A percentile compares a stretch with the other conserved stretches of the same genome.
phyloP scores from a whole-genome alignment of 2,113 vertebrate genomes.

The Protomyctophum bolini region DNA sequence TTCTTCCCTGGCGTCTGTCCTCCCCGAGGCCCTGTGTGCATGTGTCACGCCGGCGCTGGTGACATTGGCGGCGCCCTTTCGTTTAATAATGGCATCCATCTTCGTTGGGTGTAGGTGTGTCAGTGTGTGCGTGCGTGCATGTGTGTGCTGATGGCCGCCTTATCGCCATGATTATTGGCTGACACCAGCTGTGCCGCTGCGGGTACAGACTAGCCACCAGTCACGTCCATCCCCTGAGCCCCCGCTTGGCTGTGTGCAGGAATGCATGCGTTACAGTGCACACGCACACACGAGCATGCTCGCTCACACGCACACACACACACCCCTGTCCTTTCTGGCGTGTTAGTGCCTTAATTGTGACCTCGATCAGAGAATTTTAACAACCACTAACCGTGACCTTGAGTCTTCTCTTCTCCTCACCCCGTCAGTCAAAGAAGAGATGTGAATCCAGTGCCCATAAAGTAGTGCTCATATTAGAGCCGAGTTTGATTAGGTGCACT shows the following conservation, averaged over 20 bases:
- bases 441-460: not conserved
- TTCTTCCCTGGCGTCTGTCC: constrained; percentile 30
- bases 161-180: constrained; percentile 60
- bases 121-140: constrained; percentile 4
- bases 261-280: constrained; percentile 7
- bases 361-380: constrained; percentile 32
- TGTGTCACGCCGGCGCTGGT: constrained; percentile 34
- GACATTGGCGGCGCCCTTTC: constrained; percentile 56
- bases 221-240: constrained; percentile 34
- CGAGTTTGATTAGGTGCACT: not conserved
- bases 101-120: constrained; percentile 26
- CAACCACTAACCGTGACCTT: not conserved
- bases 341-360: constrained; percentile 9
- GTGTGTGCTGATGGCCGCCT: constrained; percentile 35
- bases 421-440: not conserved
- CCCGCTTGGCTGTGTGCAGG: constrained; percentile 9
- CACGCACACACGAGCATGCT: not conserved
- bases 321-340: constrained; percentile 23
- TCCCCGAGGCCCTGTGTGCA: constrained; percentile 7
- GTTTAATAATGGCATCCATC: constrained; percentile 51
- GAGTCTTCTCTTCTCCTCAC: not conserved
- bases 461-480: not conserved
- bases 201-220: constrained; percentile 31
- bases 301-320: not conserved
- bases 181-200: constrained; percentile 57